Evolutionary conservation across 1,140 invertebrate species (phyloP).

Genomic region (Amphibalanus amphitrite): DNA sequence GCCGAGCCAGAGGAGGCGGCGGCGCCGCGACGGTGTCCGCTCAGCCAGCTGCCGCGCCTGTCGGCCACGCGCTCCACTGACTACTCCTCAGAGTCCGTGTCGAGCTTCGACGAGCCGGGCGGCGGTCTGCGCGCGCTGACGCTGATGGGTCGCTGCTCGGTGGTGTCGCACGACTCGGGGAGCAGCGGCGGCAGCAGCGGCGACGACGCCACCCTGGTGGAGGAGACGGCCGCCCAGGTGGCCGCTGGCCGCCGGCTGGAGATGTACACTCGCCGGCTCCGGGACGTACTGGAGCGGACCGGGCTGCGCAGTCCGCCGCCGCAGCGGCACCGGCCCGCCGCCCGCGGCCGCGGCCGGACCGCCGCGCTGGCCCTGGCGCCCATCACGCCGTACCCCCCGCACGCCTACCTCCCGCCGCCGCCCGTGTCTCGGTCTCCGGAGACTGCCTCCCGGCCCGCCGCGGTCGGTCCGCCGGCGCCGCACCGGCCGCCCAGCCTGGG

Average conservation of each 20-base stretch:
- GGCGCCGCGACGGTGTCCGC: background rate
- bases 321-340: background rate
- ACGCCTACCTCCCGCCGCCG: no score
- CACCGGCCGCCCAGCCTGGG: no score
- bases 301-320: background rate
- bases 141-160: background rate
- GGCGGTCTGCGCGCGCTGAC: background rate
- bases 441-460: no score
- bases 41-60: background rate
- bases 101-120: background rate
- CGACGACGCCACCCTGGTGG: background rate
- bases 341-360: no score
- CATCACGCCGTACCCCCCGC: no score
- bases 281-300: background rate
- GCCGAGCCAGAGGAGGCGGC: background rate
- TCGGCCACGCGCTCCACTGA: background rate
- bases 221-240: background rate
- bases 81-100: background rate
- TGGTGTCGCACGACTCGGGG: background rate
- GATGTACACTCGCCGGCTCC: background rate
- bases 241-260: background rate
- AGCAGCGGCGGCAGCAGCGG: conserved; percentile 1
- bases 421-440: no score
- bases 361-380: no score
- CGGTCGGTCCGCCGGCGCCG: no score